phyloP scores from a whole-genome alignment of 2,888 invertebrate genomes.

The Leptodirus hochenwartii region DNA sequence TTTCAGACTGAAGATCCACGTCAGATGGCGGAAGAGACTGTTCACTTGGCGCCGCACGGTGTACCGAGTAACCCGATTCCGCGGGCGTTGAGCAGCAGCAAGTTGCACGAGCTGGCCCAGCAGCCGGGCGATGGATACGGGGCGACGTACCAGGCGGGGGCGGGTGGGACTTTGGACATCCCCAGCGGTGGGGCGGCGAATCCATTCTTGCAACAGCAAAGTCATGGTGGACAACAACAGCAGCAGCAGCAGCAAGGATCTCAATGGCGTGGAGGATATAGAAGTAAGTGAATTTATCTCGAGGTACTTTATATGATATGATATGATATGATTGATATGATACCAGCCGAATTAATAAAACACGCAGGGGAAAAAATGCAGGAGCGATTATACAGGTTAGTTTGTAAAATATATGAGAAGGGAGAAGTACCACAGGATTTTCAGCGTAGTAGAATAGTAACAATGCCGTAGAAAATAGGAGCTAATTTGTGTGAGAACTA shows the following conservation, averaged over 20 bases:
- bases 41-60: constrained; percentile 85
- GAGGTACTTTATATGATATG: too few relatives aligned
- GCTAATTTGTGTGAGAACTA: too few relatives aligned
- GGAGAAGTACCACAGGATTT: too few relatives aligned
- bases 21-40: constrained; percentile 58
- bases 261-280: constrained; percentile 11
- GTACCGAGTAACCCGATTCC: constrained; percentile 86
- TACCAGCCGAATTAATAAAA: too few relatives aligned
- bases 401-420: too few relatives aligned
- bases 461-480: too few relatives aligned
- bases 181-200: constrained; percentile 33
- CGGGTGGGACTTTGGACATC: constrained; percentile 46
- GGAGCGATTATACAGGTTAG: too few relatives aligned
- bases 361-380: too few relatives aligned
- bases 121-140: constrained; percentile 63
- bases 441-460: too few relatives aligned
- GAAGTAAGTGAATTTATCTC: too few relatives aligned
- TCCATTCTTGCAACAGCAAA: constrained; percentile 21
- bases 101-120: constrained; percentile 58
- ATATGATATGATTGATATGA: too few relatives aligned
- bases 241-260: constrained; percentile 13
- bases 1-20: constrained; percentile 60
- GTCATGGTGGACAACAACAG: constrained; percentile 6
- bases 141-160: constrained; percentile 49
- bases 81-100: constrained; percentile 63